Evolutionary conservation across 1,140 invertebrate genomes (phyloP).

Genomic region (Aphaenogaster rudis): DNA sequence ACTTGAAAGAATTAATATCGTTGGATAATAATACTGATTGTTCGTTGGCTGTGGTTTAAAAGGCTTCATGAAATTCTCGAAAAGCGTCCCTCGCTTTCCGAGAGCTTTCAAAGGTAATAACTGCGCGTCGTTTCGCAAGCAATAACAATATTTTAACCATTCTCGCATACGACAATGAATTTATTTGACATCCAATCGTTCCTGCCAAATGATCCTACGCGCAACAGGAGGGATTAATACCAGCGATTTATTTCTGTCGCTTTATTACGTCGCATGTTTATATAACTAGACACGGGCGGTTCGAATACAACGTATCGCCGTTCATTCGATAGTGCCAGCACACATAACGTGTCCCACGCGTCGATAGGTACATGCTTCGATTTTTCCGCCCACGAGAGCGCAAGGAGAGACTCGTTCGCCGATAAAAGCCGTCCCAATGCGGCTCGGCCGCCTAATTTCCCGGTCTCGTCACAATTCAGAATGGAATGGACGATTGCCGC

Average conservation of each 20-base stretch:
- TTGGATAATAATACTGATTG: neutral
- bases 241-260: conserved; percentile 35
- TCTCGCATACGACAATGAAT: neutral
- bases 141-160: conserved; percentile 17
- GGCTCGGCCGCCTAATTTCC: conserved; percentile 1
- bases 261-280: conserved; percentile 34
- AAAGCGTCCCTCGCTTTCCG: neutral
- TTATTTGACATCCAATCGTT: neutral
- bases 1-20: conserved; percentile 10
- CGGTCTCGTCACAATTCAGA: neutral
- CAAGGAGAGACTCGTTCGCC: neutral
- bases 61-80: neutral
- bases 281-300: conserved; percentile 19
- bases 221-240: conserved; percentile 33
- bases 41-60: neutral
- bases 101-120: conserved; percentile 2
- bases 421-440: neutral
- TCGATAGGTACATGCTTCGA: conserved; percentile 24
- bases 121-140: neutral
- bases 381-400: conserved; percentile 15
- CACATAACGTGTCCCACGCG: conserved; percentile 25
- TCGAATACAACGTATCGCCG: neutral
- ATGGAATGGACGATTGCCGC: conserved; percentile 11
- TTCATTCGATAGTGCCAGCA: conserved; percentile 9
- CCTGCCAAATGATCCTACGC: neutral